Evolutionary conservation across 2,113 vertebrate species (phyloP).

Genomic region (Anas platyrhynchos): DNA sequence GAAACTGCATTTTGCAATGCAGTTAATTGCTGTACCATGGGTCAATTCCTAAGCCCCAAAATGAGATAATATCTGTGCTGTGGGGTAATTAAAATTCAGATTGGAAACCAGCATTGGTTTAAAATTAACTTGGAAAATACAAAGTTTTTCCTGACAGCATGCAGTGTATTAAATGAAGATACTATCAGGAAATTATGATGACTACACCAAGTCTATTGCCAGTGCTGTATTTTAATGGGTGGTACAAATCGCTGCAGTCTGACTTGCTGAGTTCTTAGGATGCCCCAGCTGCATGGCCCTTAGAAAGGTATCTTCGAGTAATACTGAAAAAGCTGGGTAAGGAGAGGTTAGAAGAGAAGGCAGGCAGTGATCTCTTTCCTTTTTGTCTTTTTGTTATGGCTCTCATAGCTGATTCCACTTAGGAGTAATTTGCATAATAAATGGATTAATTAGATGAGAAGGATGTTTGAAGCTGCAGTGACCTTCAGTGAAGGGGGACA

Average conservation of each 20-base stretch:
- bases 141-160: not conserved
- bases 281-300: not conserved
- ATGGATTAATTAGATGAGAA: not conserved
- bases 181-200: not conserved
- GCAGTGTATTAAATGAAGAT: not conserved
- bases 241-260: not conserved
- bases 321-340: not conserved
- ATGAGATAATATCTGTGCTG: not conserved
- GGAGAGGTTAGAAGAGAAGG: not conserved
- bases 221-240: not conserved
- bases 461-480: not conserved
- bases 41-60: not conserved
- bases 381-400: not conserved
- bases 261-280: not conserved
- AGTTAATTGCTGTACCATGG: not conserved
- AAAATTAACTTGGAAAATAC: not conserved
- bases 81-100: not conserved
- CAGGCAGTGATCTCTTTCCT: not conserved
- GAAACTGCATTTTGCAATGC: not conserved
- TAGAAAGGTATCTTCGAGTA: not conserved
- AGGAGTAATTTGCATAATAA: not conserved
- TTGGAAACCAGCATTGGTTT: not conserved
- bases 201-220: not conserved
- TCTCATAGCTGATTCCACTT: not conserved
- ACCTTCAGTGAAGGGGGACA: fast-evolving